Evolutionary conservation across 2,113 vertebrate genomes (phyloP), one percentile per base, ranked within the genome.

Genomic region (Neolamprologus kungweensis): DNA sequence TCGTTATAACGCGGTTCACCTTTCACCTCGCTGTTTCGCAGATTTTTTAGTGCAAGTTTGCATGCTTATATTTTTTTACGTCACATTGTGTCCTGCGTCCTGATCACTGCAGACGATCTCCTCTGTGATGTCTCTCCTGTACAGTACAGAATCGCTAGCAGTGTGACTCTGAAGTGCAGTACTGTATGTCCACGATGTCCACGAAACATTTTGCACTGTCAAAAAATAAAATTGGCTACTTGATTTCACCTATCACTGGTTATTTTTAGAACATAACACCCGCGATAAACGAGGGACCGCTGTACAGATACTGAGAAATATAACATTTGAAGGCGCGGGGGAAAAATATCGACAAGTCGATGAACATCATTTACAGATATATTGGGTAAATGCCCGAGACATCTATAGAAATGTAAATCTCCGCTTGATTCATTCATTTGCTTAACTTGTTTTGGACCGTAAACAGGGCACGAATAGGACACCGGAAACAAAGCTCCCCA

Each of bases 211-310:
- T n/a, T 51, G 19, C 19, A 5, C 0, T 0, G 17, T 5, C 47
- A 53, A 53, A 53, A 53, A n/a, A 10, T 53, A 6, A n/a, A 53
- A 1, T 10, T 53, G 51, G 9, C 51, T 21, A 6, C 51, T 53
- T 53, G 9, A 53, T 53, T 53, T 53, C 51, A 53, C n/a, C 51
- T 2, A 21, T 21, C 2, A 1, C 51, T 54, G 51, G 51, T 54
- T 54, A 54, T 12, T 7, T 54, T 12, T 23, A 54, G 53, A 54
- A 54, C 10, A 54, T 54, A 54, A 23, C 53, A 54, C n/a, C n/a
- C 0, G 2, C 1, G 3, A 54, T 23, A 23, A 54, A 1, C 6
- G 0, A 54, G 53, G 53, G 10, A 7, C 53, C 0, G 1, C 14
- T 47, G 14, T 47, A 47, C 45, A 21, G 21, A 21, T 21, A 21